Percentiles rank a stretch among this genome's conserved stretches.
These are phyloP conservation scores for Spermophilus dauricus DNA, from an alignment of 2,113 vertebrate genomes.

Conservation along the genomic window DNA sequence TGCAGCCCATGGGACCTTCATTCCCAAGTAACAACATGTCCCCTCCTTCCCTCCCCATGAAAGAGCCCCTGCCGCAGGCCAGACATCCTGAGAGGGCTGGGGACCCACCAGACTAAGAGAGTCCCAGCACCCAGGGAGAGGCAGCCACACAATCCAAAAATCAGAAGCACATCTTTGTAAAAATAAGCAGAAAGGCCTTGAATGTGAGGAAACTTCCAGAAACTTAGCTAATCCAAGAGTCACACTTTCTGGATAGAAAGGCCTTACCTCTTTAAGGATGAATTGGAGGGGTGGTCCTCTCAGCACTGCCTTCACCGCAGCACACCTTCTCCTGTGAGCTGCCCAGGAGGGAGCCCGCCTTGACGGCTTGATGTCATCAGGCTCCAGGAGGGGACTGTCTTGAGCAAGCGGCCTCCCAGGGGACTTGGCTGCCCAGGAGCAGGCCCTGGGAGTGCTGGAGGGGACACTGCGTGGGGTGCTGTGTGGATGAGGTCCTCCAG, in stretches of 20 bases:
- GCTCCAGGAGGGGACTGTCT: no score
- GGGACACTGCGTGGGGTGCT: neutral
- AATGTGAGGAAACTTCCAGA: neutral
- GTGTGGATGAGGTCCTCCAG: neutral
- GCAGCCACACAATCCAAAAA: neutral
- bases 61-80: accelerated
- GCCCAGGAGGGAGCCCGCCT: no score
- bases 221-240: neutral
- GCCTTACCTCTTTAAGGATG: neutral
- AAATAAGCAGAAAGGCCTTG: neutral
- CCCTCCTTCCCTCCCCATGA: accelerated
- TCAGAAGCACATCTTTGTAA: neutral
- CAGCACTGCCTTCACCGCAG: no score
- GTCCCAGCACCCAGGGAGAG: no score
- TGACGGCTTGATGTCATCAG: no score
- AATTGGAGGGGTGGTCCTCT: no score
- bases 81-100: neutral
- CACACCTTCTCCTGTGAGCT: no score
- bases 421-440: neutral
- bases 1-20: accelerated
- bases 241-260: neutral
- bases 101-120: neutral
- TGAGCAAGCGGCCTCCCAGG: neutral
- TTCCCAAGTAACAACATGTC: accelerated
- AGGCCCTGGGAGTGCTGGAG: neutral